A percentile compares a stretch with the other conserved stretches of the same genome.
These are phyloP conservation scores for Drosophila pseudoananassae DNA, from an alignment of 1,140 invertebrate species.

Conservation along the genomic window DNA sequence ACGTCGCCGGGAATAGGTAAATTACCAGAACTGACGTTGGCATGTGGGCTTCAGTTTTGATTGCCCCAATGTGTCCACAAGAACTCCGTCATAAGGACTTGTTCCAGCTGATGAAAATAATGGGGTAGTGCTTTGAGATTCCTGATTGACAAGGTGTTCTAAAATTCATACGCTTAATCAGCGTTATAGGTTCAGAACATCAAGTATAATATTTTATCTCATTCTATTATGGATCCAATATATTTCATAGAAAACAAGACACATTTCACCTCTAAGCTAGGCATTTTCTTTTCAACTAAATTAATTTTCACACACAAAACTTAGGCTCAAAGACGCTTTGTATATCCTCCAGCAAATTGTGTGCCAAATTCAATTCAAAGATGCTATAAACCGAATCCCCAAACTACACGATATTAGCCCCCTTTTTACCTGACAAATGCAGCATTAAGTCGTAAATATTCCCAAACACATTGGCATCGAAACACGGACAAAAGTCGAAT, in stretches of 20 bases:
- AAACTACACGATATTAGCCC: background rate
- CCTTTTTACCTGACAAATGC: constrained; percentile 44
- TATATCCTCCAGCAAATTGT: background rate
- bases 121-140: background rate
- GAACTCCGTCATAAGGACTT: background rate
- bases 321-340: background rate
- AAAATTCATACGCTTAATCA: too few relatives aligned
- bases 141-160: too few relatives aligned
- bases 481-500: constrained; percentile 49
- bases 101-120: background rate
- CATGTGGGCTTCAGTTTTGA: constrained; percentile 12
- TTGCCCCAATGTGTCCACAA: constrained; percentile 3
- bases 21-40: constrained; percentile 25
- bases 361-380: constrained; percentile 32
- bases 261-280: background rate
- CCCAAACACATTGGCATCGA: constrained; percentile 19
- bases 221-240: too few relatives aligned
- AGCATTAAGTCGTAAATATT: constrained; percentile 46
- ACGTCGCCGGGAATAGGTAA: background rate
- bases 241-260: background rate
- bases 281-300: background rate
- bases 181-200: too few relatives aligned
- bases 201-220: too few relatives aligned
- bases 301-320: background rate
- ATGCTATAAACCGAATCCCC: constrained; percentile 1